Evolutionary conservation across 2,113 vertebrate genomes (phyloP).

Genomic region (Limnothrissa miodon): DNA sequence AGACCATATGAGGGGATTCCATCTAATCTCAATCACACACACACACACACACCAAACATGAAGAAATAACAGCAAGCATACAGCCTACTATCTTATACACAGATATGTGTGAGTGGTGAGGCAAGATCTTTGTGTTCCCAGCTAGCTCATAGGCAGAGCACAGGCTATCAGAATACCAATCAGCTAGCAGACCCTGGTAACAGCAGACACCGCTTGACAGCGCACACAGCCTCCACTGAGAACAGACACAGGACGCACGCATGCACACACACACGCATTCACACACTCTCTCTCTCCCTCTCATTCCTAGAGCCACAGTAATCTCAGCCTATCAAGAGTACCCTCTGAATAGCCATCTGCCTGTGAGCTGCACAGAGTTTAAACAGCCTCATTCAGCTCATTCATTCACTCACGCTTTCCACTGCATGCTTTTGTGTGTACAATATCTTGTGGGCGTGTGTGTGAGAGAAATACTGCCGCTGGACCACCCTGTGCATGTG

Average conservation of each 20-base stretch:
- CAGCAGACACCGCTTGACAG: neutral
- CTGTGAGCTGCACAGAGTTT: neutral
- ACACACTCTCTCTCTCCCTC: neutral
- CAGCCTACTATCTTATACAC: neutral
- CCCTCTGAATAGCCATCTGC: neutral
- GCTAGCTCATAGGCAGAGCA: neutral
- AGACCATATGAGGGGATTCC: neutral
- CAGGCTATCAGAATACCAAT: neutral
- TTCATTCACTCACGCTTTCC: neutral
- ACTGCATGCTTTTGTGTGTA: neutral
- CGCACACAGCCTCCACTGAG: neutral
- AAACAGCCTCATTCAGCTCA: neutral
- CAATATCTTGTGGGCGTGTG: neutral
- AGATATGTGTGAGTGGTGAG: neutral
- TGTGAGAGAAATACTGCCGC: neutral
- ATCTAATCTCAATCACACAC: neutral
- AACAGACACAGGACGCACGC: conserved; percentile 45
- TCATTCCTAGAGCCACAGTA: neutral
- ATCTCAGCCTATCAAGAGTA: neutral
- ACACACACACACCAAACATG: neutral
- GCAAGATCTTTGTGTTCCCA: neutral
- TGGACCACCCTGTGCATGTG: conserved; percentile 13
- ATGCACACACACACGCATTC: conserved; percentile 22
- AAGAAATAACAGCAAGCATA: neutral
- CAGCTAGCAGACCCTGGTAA: neutral